Base-by-base conservation (phyloP, 2,888 invertebrate genomes). In the Nudaria mundana region DNA sequence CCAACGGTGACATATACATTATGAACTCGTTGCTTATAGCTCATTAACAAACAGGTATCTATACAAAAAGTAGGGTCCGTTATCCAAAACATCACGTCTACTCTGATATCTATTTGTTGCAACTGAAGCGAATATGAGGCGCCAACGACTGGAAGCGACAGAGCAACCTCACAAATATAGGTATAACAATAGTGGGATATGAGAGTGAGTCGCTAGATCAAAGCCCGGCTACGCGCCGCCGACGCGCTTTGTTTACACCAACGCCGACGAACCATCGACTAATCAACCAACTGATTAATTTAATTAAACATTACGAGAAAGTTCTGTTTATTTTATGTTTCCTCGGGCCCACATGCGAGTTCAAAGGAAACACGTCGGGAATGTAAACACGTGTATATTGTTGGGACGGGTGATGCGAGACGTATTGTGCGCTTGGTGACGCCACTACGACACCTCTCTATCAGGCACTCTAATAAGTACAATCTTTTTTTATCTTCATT, bases 241-340 rank as follows among this genome's bases (percentile, higher is more conserved):
- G 68, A 57, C 66, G 69, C 69, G 66, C 67, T 74, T 74, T 87
- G 87, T 88, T 88, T 88, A 88, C 85, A 68, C 72, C 76, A 65
- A 71, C 76, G 76, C 80, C 76, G 74, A 60, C 78, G 75, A 73
- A 76, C 82, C 86, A 85, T 85, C 86, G 86, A 79, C 87, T 84
- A 87, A 88, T 87, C 87, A 86, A 80, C 81, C 83, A 75, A 78
- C 86, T 87, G 87, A 88, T 87, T 88, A 88, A 88, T 87, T 88
- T 86, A 88, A 88, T 87, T 88, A 87, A 87, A 88, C 87, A 87
- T 87, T 84, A 87, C 87, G 78, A 87, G 87, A 88, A 87, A 87
- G 87, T 85, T 87, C 66, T 88, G 87, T 88, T 88, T 88, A 85
- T 80, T 80, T 76, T 77, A 80, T 79, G 81, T 83, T 86, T 86